A percentile compares a stretch with the other conserved stretches of the same genome.
These are phyloP conservation scores for Gobius niger DNA, from an alignment of 2,113 vertebrate genomes.

Conservation along the genomic window DNA sequence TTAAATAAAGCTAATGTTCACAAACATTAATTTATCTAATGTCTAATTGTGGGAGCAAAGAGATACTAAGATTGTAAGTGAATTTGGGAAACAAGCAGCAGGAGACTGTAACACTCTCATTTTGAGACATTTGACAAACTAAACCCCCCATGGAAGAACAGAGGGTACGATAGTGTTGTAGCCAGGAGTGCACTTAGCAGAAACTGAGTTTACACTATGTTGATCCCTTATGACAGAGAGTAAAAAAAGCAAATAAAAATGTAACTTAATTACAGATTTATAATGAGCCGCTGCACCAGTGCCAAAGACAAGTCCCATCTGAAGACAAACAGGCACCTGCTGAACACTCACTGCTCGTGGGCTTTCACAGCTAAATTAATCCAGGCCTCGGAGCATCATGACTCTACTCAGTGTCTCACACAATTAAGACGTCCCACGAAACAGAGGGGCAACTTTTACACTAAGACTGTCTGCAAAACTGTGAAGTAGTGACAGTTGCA, in stretches of 20 bases:
- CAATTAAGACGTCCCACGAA: conserved; percentile 78
- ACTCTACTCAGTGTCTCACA: conserved; percentile 72
- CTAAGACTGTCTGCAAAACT: conserved; percentile 32
- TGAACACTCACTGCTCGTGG: conserved; percentile 73
- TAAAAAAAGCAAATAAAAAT: conserved; percentile 71
- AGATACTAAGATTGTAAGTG: conserved; percentile 41
- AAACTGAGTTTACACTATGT: conserved; percentile 61
- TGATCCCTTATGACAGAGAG: conserved; percentile 54
- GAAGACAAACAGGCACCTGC: conserved; percentile 78
- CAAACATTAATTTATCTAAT: background rate
- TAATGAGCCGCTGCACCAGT: conserved; percentile 71
- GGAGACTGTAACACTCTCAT: conserved; percentile 30
- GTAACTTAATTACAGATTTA: conserved; percentile 77
- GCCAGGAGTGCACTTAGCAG: conserved; percentile 58
- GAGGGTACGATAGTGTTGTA: conserved; percentile 32
- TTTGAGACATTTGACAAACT: conserved; percentile 44
- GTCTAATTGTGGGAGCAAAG: conserved; percentile 13
- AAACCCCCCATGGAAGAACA: conserved; percentile 41
- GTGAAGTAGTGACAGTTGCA: conserved; percentile 1
- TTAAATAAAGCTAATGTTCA: background rate
- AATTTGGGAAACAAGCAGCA: conserved; percentile 9
- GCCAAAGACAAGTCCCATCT: conserved; percentile 75
- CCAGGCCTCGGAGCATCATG: conserved; percentile 80
- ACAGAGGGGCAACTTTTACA: conserved; percentile 67
- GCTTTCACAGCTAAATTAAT: conserved; percentile 83